Conservation (phyloP, 2,113 vertebrate species). For the Sander vitreus region DNA sequence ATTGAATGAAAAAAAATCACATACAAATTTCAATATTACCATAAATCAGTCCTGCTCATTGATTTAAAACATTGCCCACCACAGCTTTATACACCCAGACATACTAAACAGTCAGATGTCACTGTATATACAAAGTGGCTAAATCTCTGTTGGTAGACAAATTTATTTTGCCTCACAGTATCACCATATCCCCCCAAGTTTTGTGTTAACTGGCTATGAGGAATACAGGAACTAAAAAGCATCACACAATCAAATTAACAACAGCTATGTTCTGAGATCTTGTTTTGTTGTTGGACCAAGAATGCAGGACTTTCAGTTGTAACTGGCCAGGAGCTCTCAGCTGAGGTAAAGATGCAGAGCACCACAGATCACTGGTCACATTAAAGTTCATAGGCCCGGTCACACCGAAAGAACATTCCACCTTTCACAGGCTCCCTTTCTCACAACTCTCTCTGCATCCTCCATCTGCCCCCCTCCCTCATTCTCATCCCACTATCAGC, state of each 20-base stretch:
- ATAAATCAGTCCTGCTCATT: background rate
- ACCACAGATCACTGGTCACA: background rate
- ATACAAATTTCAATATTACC: background rate
- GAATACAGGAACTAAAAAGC: background rate
- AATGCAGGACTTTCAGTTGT: background rate
- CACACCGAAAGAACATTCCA: background rate
- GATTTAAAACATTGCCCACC: background rate
- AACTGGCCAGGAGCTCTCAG: background rate
- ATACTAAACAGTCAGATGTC: background rate
- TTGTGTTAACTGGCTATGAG: background rate
- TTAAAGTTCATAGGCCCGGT: slow-evolving; percentile 20
- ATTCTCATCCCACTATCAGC: slow-evolving; percentile 53
- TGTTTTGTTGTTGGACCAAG: background rate
- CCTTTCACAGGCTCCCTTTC: background rate
- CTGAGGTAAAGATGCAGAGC: background rate
- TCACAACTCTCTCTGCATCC: slow-evolving; percentile 11
- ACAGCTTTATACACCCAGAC: background rate
- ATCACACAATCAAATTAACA: background rate
- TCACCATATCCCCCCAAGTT: background rate
- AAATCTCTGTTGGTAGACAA: background rate
- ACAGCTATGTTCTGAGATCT: background rate
- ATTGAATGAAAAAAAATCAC: background rate
- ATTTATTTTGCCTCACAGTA: background rate
- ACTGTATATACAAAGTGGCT: background rate
- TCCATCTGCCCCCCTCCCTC: slow-evolving; percentile 58